Evolutionary conservation across 2,797 vertebrate species (phyloP).

Genomic region (Alca torda): DNA sequence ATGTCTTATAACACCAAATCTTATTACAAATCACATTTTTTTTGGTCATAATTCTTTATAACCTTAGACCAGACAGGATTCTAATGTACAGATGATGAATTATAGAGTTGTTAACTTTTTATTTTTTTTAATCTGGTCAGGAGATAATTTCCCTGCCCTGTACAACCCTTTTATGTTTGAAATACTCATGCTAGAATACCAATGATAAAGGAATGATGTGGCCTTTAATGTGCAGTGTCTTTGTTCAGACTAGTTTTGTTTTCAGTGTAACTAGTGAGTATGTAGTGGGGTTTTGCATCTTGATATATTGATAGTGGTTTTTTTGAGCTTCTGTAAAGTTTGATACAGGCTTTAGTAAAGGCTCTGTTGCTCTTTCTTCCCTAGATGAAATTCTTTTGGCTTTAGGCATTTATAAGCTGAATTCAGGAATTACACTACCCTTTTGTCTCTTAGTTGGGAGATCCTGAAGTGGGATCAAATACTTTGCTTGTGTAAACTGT

Average conservation of each 20-base stretch:
- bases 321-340: background rate
- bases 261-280: background rate
- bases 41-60: background rate
- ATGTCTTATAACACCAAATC: background rate
- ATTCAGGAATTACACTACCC: background rate
- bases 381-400: background rate
- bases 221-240: background rate
- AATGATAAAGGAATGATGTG: background rate
- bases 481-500: background rate
- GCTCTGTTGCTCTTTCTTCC: background rate
- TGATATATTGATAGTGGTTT: background rate
- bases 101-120: background rate
- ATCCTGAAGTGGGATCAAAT: background rate
- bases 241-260: constrained; percentile 20
- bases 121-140: background rate
- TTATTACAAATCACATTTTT: background rate
- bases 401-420: background rate
- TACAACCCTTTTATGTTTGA: background rate
- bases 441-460: background rate
- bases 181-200: background rate
- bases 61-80: background rate
- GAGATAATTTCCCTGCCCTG: background rate
- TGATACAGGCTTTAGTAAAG: background rate
- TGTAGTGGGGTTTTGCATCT: background rate
- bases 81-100: background rate